A percentile compares a stretch with the other conserved stretches of the same genome.
Conservation (phyloP, 2,888 invertebrate species). For the Meiosimyza platycephala region DNA sequence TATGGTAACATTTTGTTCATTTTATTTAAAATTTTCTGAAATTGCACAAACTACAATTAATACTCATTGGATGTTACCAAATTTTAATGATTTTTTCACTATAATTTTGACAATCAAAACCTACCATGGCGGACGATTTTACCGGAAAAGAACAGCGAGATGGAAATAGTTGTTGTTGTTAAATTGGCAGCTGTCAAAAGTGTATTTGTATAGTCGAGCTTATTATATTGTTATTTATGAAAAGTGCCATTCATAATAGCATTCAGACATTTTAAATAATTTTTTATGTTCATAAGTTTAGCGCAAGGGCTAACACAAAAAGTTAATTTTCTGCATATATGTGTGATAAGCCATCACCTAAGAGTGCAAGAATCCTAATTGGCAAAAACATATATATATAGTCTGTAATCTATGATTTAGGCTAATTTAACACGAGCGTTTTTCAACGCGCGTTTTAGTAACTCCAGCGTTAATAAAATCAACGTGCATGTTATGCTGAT, state of each 20-base stretch:
- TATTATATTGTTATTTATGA: neutral
- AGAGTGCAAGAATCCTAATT: neutral
- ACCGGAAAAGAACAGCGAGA: slow-evolving; percentile 63
- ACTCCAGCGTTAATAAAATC: no score
- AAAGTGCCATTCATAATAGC: no score
- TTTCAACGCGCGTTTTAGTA: no score
- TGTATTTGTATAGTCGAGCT: slow-evolving; percentile 33
- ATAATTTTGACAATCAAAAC: slow-evolving; percentile 51
- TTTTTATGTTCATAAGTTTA: no score
- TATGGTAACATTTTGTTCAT: slow-evolving; percentile 9
- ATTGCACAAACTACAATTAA: slow-evolving; percentile 38
- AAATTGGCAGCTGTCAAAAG: slow-evolving; percentile 37
- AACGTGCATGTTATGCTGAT: no score
- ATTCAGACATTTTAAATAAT: no score
- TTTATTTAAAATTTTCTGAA: slow-evolving; percentile 32
- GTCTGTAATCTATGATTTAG: no score
- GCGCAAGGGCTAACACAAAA: no score
- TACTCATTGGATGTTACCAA: slow-evolving; percentile 30
- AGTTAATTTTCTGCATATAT: no score
- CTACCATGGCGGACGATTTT: slow-evolving; percentile 63
- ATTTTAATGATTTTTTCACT: slow-evolving; percentile 37
- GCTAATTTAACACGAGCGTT: no score
- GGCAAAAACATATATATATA: neutral
- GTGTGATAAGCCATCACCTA: neutral
- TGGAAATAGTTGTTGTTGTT: slow-evolving; percentile 42